Evolutionary conservation across 2,113 vertebrate genomes (phyloP), one percentile per base, ranked within the genome.

Genomic region (Pluvianellus socialis): DNA sequence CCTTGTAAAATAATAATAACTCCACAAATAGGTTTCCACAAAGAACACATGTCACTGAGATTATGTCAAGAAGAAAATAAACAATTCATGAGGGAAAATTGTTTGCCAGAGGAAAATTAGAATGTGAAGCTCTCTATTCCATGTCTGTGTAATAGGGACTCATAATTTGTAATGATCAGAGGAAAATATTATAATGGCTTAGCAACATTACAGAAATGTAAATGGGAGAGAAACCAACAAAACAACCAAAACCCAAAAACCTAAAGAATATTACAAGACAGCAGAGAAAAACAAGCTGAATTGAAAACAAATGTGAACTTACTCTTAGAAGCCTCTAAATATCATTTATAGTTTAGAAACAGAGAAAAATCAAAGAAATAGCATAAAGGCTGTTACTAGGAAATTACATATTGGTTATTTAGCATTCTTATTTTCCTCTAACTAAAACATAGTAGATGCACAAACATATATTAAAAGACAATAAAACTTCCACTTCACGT

Each of bases 11-110:
- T 72, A 76, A 72, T 83, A 86, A 76, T 30, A 79, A 83, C 8
- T 81, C n/a, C 30, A 59, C 6, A 17, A 79, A 77, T 14, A 83
- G 5, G 12, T 80, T 95, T 95, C 35, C 2, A 4, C 44, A 55
- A 92, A 94, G 61, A 93, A 32, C 45, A 90, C 13, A n/a, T 50
- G 20, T 66, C 72, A 89, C 44, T 59, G 67, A 62, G 65, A 82
- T 87, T 81, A 53, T 90, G 47, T 86, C 75, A 96, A 91, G 52
- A 91, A 85, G 68, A 95, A 90, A 88, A 96, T 61, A 88, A 96
- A 85, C 70, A 76, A 90, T 92, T 92, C 52, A 67, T 83, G 61
- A 83, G 7, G 9, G 32, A 77, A 92, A 52, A 47, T 35, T 62
- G 61, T 86, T 92, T 92, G 15, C 56, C 42, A 56, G 55, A 72